These are phyloP conservation scores for Megalopta genalis DNA, from an alignment of 1,140 invertebrate genomes.

Conservation along the genomic window DNA sequence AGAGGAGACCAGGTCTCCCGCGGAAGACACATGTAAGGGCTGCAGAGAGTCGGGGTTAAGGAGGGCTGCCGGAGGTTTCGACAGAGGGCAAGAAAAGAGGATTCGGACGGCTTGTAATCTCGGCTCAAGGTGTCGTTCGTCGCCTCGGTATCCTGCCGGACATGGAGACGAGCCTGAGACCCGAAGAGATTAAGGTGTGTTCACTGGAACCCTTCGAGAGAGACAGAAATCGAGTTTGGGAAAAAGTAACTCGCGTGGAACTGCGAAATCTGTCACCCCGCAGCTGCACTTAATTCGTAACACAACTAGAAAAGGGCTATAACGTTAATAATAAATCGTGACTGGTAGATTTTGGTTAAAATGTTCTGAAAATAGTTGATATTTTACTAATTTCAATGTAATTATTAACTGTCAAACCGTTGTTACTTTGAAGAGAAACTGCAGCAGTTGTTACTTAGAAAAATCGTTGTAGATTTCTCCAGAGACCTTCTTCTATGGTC, in stretches of 20 bases:
- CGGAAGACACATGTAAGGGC: conserved; percentile 60
- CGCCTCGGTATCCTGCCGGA: conserved; percentile 63
- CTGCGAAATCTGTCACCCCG: too few relatives aligned
- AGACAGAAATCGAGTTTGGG: background rate
- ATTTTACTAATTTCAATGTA: too few relatives aligned
- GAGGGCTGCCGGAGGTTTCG: conserved; percentile 41
- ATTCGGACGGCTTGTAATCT: conserved; percentile 73
- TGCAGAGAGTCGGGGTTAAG: conserved; percentile 2
- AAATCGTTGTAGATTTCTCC: too few relatives aligned
- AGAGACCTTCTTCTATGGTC: too few relatives aligned
- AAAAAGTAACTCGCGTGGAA: background rate
- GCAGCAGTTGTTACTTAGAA: too few relatives aligned
- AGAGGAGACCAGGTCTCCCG: conserved; percentile 30
- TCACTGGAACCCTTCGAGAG: background rate
- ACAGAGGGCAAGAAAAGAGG: conserved; percentile 69
- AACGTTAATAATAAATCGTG: too few relatives aligned
- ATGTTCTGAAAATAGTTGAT: too few relatives aligned
- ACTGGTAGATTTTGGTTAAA: too few relatives aligned
- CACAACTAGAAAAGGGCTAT: too few relatives aligned
- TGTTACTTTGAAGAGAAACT: too few relatives aligned
- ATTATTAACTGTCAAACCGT: too few relatives aligned
- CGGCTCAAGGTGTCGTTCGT: conserved; percentile 66
- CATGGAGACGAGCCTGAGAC: conserved; percentile 57
- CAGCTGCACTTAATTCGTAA: too few relatives aligned
- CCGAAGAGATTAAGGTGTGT: conserved; percentile 39